Evolutionary conservation across 1,140 invertebrate species (phyloP), one percentile per base, ranked within the genome.

Genomic region (Galendromus occidentalis): DNA sequence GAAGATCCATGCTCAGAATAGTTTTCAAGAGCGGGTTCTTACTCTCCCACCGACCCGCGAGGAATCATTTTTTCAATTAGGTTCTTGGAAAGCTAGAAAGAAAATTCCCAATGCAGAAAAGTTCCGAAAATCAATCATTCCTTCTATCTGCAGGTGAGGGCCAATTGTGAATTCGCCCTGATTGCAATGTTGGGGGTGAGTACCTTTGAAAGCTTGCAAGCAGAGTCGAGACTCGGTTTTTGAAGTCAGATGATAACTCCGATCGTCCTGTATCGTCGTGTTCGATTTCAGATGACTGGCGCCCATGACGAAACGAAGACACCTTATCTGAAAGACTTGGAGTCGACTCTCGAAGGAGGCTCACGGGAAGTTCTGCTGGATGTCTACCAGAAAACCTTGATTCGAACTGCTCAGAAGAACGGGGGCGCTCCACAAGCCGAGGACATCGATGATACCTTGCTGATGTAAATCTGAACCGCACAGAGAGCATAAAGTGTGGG

Each of bases 151-250:
- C 25, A 59, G 51, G 51, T 59, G 22, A 25, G 89, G 74, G 86
- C 88, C 1, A 88, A 90, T 76, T 88, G 91, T 66, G 93, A 96
- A 81, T 82, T 87, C 68, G 91, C 92, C 12, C 78, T 97, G 25
- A 84, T 94, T 44, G 82, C 85, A 55, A 80, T 96, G 67, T 79
- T 97, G 42, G 82, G 84, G 69, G 77, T 96, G 67, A 82, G 85
- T 70, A 18, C 33, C 78, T 85, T 68, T 84, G 85, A n/a, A n/a
- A 51, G 85, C 91, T 69, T 81, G 86, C 90, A 78, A 72, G 70
- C 71, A 65, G 9, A 30, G 30, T 64, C 30, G 59, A 39, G 42
- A 44, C 28, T 42, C 41, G 7, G 18, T 1, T 18, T 30, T 55
- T 12, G 18, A 7, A 51, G 9, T 72, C 64, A 47, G 65, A 39